phyloP scores from a whole-genome alignment of 2,113 vertebrate species.

The Elgaria multicarinata region DNA sequence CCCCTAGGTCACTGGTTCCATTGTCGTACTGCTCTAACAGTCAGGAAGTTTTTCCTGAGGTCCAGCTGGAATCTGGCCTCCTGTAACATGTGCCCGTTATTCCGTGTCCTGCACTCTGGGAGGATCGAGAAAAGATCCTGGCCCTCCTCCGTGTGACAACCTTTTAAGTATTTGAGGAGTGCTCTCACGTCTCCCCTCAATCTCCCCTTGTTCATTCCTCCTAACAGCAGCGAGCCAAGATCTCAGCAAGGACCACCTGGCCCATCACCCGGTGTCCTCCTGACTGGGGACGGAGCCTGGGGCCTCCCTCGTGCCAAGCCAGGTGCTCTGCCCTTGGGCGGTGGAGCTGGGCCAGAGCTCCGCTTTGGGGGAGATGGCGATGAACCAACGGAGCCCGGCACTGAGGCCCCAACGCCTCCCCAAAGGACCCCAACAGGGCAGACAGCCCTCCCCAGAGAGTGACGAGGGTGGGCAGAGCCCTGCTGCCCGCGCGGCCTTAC shows the following conservation, averaged over 20 bases:
- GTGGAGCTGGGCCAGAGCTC: background rate
- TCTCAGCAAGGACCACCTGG: background rate
- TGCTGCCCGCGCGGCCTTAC: conserved; percentile 28
- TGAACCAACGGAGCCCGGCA: rapidly evolving
- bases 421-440: background rate
- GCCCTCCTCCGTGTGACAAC: too few relatives aligned
- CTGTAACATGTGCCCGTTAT: too few relatives aligned
- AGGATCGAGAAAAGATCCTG: too few relatives aligned
- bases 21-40: too few relatives aligned
- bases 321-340: background rate
- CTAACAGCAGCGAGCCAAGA: background rate
- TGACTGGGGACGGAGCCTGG: background rate
- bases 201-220: background rate
- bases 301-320: background rate
- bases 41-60: too few relatives aligned
- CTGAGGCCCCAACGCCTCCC: background rate
- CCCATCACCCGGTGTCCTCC: background rate
- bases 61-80: too few relatives aligned
- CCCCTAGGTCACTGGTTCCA: too few relatives aligned
- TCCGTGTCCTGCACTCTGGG: too few relatives aligned
- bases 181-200: too few relatives aligned
- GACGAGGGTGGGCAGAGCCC: background rate
- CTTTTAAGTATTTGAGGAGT: too few relatives aligned
- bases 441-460: background rate
- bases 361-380: background rate